A percentile compares a stretch with the other conserved stretches of the same genome.
phyloP scores from a whole-genome alignment of 2,113 vertebrate genomes.

The Eudyptes chrysolophus region DNA sequence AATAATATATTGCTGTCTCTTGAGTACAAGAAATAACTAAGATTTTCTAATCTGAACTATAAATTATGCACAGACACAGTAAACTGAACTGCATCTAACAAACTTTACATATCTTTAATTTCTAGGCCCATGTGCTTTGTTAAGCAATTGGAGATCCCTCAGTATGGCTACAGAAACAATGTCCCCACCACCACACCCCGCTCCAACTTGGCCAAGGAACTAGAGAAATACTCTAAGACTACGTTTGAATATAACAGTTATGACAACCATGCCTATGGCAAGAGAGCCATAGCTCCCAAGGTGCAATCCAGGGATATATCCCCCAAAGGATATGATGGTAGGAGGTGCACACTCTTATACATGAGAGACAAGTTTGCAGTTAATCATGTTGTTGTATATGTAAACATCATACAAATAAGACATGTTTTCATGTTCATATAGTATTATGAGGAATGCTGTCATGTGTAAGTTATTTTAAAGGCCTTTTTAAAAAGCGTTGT shows the following conservation, averaged over 20 bases:
- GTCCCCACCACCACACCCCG: slow-evolving; percentile 97
- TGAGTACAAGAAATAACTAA: slow-evolving; percentile 26
- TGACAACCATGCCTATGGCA: slow-evolving; percentile 93
- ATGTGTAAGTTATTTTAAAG: slow-evolving; percentile 52
- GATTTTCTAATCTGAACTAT: background rate
- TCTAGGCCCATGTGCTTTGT: slow-evolving; percentile 99
- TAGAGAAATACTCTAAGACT: slow-evolving; percentile 99
- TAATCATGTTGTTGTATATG: slow-evolving; percentile 75
- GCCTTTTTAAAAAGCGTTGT: background rate
- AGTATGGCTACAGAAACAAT: slow-evolving; percentile 98
- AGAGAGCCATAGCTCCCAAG: slow-evolving; percentile 97
- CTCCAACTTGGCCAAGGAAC: slow-evolving; percentile 99
- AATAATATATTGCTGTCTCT: slow-evolving; percentile 13
- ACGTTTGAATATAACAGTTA: slow-evolving; percentile 95
- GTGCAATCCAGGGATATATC: slow-evolving; percentile 94
- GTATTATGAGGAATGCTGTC: slow-evolving; percentile 20
- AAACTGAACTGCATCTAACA: slow-evolving; percentile 70
- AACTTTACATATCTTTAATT: slow-evolving; percentile 75
- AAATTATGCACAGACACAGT: background rate
- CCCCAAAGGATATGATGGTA: slow-evolving; percentile 97
- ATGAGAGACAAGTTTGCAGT: slow-evolving; percentile 74
- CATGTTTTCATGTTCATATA: slow-evolving; percentile 47
- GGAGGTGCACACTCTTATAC: slow-evolving; percentile 79
- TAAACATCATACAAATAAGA: slow-evolving; percentile 55
- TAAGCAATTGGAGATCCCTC: slow-evolving; percentile 98